phyloP scores from a whole-genome alignment of 2,888 invertebrate genomes.

The Andricus curvator region DNA sequence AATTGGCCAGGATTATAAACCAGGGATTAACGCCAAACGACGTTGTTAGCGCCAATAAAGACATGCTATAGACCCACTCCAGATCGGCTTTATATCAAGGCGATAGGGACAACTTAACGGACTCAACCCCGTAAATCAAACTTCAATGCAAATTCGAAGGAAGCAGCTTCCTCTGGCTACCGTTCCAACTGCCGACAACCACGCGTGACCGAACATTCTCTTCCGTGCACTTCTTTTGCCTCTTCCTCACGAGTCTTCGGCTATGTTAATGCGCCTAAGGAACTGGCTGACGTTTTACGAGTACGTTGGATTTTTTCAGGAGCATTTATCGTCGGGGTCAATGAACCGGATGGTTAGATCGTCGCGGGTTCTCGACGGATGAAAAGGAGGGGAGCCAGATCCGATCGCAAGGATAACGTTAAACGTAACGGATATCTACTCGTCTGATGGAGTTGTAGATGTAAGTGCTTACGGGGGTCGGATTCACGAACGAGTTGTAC shows the following conservation, averaged over 20 bases:
- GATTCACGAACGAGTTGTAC: slow-evolving; percentile 21
- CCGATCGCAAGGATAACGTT: slow-evolving; percentile 59
- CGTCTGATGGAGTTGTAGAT: slow-evolving; percentile 54
- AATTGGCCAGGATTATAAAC: slow-evolving; percentile 7
- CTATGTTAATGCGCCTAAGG: slow-evolving; percentile 51
- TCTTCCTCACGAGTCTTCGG: slow-evolving; percentile 55
- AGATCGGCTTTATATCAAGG: slow-evolving; percentile 5
- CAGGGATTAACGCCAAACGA: neutral
- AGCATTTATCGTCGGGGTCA: slow-evolving; percentile 52
- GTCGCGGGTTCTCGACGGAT: slow-evolving; percentile 44
- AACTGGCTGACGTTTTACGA: slow-evolving; percentile 43
- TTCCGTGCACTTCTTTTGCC: slow-evolving; percentile 61
- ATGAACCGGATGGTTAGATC: slow-evolving; percentile 56
- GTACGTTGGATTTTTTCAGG: slow-evolving; percentile 40
- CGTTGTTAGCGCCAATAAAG: slow-evolving; percentile 3
- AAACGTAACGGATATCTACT: slow-evolving; percentile 62
- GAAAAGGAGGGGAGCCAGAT: slow-evolving; percentile 33
- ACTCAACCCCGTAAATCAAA: slow-evolving; percentile 69
- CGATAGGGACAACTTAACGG: slow-evolving; percentile 56
- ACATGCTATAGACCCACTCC: neutral
- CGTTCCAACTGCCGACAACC: slow-evolving; percentile 70
- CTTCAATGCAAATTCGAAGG: slow-evolving; percentile 57
- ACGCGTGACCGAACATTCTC: slow-evolving; percentile 75
- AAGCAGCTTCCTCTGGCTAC: slow-evolving; percentile 61
- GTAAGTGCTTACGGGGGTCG: slow-evolving; percentile 53